Percentiles rank a stretch among this genome's conserved stretches.
Conservation (phyloP, 2,113 vertebrate genomes). For the Lophotis ruficrista region DNA sequence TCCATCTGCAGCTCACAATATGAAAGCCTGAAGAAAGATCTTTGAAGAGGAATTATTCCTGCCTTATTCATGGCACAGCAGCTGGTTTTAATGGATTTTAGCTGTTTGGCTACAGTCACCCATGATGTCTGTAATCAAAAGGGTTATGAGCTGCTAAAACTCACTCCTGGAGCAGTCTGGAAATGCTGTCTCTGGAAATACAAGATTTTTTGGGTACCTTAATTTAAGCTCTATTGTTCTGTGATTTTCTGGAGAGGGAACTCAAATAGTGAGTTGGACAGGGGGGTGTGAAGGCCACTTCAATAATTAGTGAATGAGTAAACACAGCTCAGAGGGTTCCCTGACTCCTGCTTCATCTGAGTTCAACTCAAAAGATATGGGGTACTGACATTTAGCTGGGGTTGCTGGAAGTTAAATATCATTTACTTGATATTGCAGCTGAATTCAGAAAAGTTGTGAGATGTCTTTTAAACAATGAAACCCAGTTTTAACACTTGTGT, state of each 20-base stretch:
- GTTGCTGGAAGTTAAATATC: neutral
- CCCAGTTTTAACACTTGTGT: neutral
- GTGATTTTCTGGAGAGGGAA: neutral
- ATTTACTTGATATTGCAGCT: neutral
- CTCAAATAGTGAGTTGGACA: neutral
- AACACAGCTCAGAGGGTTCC: neutral
- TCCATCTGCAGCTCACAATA: neutral
- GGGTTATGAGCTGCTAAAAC: neutral
- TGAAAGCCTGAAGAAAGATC: neutral
- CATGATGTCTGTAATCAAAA: neutral
- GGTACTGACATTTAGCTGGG: neutral
- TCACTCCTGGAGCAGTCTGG: neutral
- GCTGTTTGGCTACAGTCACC: neutral
- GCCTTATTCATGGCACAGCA: neutral
- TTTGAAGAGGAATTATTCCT: neutral
- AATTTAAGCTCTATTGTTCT: neutral
- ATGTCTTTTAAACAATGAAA: neutral
- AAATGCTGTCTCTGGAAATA: neutral
- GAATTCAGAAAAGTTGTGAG: neutral
- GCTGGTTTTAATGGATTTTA: constrained; percentile 38
- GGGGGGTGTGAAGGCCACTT: neutral
- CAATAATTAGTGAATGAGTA: neutral
- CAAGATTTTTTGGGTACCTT: neutral
- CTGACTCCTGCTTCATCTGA: neutral
- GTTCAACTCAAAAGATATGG: neutral